Conservation (phyloP, 53 echinoderm and acorn worm species). For the Hippasteria phrygiana region DNA sequence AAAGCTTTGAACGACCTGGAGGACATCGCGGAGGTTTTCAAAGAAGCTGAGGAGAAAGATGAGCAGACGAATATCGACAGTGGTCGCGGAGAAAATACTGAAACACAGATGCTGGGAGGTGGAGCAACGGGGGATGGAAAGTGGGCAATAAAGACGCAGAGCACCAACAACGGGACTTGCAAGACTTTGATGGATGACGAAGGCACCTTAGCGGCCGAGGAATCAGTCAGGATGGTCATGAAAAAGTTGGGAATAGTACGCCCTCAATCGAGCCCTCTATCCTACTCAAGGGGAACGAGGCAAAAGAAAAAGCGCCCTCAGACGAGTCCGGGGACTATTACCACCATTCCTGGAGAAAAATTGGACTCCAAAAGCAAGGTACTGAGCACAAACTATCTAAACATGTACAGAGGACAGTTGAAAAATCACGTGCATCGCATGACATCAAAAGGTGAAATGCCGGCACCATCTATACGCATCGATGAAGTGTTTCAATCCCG, state of each 20-base stretch:
- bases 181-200: not conserved
- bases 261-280: constrained; percentile 48
- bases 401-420: constrained; percentile 80
- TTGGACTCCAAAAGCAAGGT: constrained; percentile 68
- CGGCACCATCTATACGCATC: constrained; percentile 23
- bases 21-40: not conserved
- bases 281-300: constrained; percentile 21
- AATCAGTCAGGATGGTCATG: constrained; percentile 39
- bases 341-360: constrained; percentile 20
- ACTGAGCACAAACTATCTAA: constrained; percentile 79
- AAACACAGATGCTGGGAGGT: not conserved
- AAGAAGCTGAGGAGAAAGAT: not conserved
- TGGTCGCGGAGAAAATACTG: not conserved
- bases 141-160: constrained; percentile 1
- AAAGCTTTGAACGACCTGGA: constrained; percentile 51
- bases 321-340: constrained; percentile 30
- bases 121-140: not conserved
- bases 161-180: not conserved
- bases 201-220: constrained; percentile 7
- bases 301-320: constrained; percentile 56
- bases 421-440: constrained; percentile 76
- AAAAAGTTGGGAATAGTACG: constrained; percentile 49
- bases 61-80: not conserved
- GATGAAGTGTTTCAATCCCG: not conserved
- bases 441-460: constrained; percentile 39